A percentile compares a stretch with the other conserved stretches of the same genome.
phyloP scores from a whole-genome alignment of 2,888 invertebrate genomes.

The Zele albiditarsus region DNA sequence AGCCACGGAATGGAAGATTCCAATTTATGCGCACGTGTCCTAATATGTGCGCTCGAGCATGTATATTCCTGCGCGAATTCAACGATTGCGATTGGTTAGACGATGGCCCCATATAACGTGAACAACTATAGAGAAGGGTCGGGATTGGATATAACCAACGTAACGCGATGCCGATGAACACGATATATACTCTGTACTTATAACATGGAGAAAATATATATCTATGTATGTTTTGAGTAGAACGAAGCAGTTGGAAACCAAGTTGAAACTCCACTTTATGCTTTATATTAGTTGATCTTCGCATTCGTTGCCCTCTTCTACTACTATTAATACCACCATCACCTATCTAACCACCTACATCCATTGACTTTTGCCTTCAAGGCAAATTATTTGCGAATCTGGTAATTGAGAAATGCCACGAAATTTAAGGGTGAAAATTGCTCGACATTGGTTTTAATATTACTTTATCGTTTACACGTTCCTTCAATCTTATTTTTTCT shows the following conservation, averaged over 20 bases:
- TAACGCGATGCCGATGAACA: background rate
- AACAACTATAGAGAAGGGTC: conserved; percentile 5
- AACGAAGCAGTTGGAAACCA: conserved; percentile 13
- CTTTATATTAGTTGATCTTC: conserved; percentile 9
- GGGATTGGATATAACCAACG: conserved; percentile 18
- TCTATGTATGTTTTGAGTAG: background rate
- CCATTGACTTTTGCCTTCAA: conserved; percentile 27
- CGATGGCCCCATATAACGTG: background rate
- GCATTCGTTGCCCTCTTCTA: background rate
- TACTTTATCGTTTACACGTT: conserved; percentile 24
- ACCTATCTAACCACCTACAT: conserved; percentile 13
- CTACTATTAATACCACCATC: background rate
- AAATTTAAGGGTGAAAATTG: conserved; percentile 57
- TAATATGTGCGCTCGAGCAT: conserved; percentile 31
- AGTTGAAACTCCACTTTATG: conserved; percentile 25
- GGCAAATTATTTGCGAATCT: conserved; percentile 51
- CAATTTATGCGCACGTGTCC: conserved; percentile 49
- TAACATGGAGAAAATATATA: background rate
- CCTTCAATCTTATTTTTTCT: background rate
- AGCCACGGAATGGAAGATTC: conserved; percentile 47
- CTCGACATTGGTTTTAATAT: conserved; percentile 52
- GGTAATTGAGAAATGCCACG: conserved; percentile 55
- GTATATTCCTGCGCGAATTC: conserved; percentile 21
- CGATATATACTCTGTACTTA: background rate
- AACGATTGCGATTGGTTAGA: conserved; percentile 25